Evolutionary conservation across 1,140 invertebrate genomes (phyloP).

Genomic region (Leptinotarsa defecta): DNA sequence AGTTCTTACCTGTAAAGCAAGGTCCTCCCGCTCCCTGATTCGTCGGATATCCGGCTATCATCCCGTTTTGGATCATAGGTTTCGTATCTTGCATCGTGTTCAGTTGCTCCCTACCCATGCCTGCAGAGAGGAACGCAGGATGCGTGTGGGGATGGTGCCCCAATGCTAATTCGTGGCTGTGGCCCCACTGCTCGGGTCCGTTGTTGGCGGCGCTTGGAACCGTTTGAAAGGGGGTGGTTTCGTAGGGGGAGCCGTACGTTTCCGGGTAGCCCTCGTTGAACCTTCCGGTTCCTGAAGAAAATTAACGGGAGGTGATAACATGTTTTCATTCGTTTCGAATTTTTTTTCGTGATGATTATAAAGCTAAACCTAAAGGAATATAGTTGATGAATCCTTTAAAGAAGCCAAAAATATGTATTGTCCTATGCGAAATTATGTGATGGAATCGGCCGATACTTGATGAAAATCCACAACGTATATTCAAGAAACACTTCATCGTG

Average conservation of each 20-base stretch:
- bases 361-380: too few relatives aligned
- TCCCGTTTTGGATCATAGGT: constrained; percentile 73
- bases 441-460: too few relatives aligned
- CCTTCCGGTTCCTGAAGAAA: constrained; percentile 60
- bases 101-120: constrained; percentile 57
- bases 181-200: constrained; percentile 59
- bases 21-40: constrained; percentile 64
- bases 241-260: constrained; percentile 68
- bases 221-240: constrained; percentile 77
- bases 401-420: too few relatives aligned
- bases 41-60: constrained; percentile 73
- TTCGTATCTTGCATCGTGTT: constrained; percentile 67
- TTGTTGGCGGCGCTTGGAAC: constrained; percentile 73
- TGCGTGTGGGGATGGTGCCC: constrained; percentile 63
- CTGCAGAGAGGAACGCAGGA: constrained; percentile 63
- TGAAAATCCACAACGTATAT: too few relatives aligned
- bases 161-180: constrained; percentile 57
- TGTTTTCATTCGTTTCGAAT: background rate
- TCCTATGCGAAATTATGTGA: too few relatives aligned
- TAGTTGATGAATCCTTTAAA: too few relatives aligned
- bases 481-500: too few relatives aligned
- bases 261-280: constrained; percentile 70
- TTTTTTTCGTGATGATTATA: too few relatives aligned
- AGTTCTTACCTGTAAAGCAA: constrained; percentile 69
- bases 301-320: background rate